Conservation (phyloP, 1,140 invertebrate genomes). For the Bombus cullumanus region DNA sequence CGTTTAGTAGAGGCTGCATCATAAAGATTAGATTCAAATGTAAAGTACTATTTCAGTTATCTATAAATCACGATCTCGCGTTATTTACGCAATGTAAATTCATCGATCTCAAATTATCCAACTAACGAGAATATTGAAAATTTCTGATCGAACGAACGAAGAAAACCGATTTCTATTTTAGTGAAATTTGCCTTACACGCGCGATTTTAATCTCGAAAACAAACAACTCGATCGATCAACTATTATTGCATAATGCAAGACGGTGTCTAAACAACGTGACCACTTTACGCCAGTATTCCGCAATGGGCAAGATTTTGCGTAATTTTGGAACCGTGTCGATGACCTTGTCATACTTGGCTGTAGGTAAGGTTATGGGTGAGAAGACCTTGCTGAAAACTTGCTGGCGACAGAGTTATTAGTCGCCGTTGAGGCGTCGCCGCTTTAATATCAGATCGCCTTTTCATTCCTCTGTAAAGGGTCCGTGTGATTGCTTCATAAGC, state of each 20-base stretch:
- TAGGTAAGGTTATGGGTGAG: conserved; percentile 23
- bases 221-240: background rate
- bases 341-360: conserved; percentile 20
- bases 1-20: too few relatives aligned
- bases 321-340: conserved; percentile 6
- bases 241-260: background rate
- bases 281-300: background rate
- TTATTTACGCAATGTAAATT: too few relatives aligned
- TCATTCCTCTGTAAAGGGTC: background rate
- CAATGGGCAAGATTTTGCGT: background rate
- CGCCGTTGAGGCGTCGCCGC: background rate
- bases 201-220: background rate
- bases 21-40: too few relatives aligned
- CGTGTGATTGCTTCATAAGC: background rate
- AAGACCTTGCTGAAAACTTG: background rate
- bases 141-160: background rate
- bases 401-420: conserved; percentile 22
- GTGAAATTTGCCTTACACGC: background rate
- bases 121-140: background rate
- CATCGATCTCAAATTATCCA: too few relatives aligned
- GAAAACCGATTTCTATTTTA: too few relatives aligned
- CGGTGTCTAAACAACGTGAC: background rate
- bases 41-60: too few relatives aligned
- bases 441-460: background rate
- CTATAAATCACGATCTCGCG: too few relatives aligned